Conservation (phyloP, 2,888 invertebrate genomes). For the Camponotus fellah region DNA sequence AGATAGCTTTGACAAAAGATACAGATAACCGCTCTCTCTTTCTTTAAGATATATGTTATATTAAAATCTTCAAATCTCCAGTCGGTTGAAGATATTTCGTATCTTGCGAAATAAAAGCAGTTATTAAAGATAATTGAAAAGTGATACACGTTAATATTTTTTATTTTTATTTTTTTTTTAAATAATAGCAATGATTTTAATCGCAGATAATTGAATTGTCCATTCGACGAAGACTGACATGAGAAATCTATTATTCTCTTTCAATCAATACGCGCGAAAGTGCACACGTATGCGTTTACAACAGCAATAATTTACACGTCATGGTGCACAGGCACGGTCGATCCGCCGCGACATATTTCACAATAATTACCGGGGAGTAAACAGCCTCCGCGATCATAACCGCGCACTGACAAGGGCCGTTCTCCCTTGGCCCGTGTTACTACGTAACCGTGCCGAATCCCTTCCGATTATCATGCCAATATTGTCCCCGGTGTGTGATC, state of each 20-base stretch:
- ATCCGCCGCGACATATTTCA: slow-evolving; percentile 47
- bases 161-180: neutral
- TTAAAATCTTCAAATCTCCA: neutral
- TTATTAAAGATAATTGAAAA: neutral
- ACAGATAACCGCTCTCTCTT: neutral
- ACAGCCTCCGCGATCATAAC: slow-evolving; percentile 63
- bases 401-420: slow-evolving; percentile 58
- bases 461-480: slow-evolving; percentile 82
- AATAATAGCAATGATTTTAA: neutral
- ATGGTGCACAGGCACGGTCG: neutral
- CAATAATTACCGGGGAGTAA: slow-evolving; percentile 56
- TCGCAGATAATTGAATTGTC: neutral
- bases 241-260: slow-evolving; percentile 7
- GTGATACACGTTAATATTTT: neutral
- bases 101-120: neutral
- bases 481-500: slow-evolving; percentile 81
- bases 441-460: slow-evolving; percentile 77
- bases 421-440: slow-evolving; percentile 60
- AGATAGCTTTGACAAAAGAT: neutral
- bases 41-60: neutral
- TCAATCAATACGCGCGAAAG: slow-evolving; percentile 6
- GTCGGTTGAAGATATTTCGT: neutral
- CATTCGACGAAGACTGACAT: neutral
- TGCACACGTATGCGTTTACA: neutral
- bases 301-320: slow-evolving; percentile 37